These are phyloP conservation scores for Progne subis DNA, from an alignment of 2,113 vertebrate species.

Conservation along the genomic window DNA sequence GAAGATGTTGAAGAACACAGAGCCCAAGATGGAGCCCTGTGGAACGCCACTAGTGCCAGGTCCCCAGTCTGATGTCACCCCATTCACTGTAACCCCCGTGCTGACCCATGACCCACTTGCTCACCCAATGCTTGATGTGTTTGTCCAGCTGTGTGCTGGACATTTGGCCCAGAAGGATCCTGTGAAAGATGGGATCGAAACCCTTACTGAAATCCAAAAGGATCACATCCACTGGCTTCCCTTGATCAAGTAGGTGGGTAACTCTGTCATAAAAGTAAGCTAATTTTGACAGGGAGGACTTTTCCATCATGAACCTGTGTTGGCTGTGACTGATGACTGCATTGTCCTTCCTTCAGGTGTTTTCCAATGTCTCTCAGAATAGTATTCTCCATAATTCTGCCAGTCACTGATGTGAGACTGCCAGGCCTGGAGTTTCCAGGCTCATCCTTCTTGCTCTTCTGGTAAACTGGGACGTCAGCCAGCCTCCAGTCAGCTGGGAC, in stretches of 20 bases:
- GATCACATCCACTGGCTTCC: too few species aligned
- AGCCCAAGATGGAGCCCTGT: not conserved
- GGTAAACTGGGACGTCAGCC: not conserved
- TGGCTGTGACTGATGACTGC: not conserved
- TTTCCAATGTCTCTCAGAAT: not conserved
- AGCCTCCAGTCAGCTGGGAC: too few species aligned
- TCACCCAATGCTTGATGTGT: too few species aligned
- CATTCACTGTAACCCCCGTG: not conserved
- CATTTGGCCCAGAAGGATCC: too few species aligned
- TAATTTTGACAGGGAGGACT: not conserved
- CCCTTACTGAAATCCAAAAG: too few species aligned
- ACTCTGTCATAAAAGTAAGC: not conserved
- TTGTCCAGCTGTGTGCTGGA: too few species aligned
- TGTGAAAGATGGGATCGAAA: too few species aligned
- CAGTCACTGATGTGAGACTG: not conserved
- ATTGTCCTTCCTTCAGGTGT: not conserved
- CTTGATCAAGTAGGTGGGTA: too few species aligned
- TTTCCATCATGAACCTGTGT: not conserved
- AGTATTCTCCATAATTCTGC: not conserved
- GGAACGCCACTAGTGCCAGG: not conserved
- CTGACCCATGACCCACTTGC: too few species aligned
- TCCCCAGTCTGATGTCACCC: not conserved
- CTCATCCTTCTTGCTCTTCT: not conserved
- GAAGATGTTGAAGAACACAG: not conserved
- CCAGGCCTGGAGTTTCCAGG: not conserved